Evolutionary conservation across 2,113 vertebrate genomes (phyloP).

Genomic region (Petaurus breviceps): DNA sequence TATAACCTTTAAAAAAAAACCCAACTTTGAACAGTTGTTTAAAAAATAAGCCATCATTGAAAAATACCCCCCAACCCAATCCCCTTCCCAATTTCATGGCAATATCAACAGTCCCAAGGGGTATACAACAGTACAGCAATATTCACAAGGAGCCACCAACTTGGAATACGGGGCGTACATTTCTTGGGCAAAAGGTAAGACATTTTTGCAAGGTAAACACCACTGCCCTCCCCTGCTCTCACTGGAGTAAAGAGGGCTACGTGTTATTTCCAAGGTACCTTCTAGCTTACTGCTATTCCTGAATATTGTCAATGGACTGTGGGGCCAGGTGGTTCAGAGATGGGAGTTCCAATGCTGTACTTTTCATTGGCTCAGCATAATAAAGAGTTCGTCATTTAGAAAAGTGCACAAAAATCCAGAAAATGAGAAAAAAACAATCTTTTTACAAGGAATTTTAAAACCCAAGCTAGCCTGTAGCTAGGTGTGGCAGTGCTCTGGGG

Average conservation of each 20-base stretch:
- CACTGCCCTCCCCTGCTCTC: slow-evolving; percentile 67
- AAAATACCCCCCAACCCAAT: slow-evolving; percentile 84
- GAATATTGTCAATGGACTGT: slow-evolving; percentile 62
- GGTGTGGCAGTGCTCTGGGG: background rate
- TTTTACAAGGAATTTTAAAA: background rate
- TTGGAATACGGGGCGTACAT: slow-evolving; percentile 84
- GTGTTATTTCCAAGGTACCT: slow-evolving; percentile 42
- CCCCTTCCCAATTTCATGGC: slow-evolving; percentile 84
- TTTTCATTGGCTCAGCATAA: slow-evolving; percentile 1
- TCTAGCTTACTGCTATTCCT: slow-evolving; percentile 69
- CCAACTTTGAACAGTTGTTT: slow-evolving; percentile 86
- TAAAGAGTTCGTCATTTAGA: slow-evolving; percentile 52
- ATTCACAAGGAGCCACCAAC: slow-evolving; percentile 87
- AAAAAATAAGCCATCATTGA: slow-evolving; percentile 79
- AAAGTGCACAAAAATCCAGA: slow-evolving; percentile 17
- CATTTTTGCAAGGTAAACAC: slow-evolving; percentile 73
- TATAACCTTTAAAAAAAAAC: slow-evolving; percentile 80
- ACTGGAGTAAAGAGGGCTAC: slow-evolving; percentile 38
- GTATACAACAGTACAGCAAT: slow-evolving; percentile 87
- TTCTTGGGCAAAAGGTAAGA: slow-evolving; percentile 91
- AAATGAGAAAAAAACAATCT: background rate
- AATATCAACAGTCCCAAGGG: slow-evolving; percentile 89
- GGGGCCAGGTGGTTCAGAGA: slow-evolving; percentile 23
- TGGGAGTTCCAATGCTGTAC: slow-evolving; percentile 27
- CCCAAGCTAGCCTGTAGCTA: background rate